phyloP scores from a whole-genome alignment of 2,113 vertebrate genomes.

The Sterrhoptilus dennistouni region DNA sequence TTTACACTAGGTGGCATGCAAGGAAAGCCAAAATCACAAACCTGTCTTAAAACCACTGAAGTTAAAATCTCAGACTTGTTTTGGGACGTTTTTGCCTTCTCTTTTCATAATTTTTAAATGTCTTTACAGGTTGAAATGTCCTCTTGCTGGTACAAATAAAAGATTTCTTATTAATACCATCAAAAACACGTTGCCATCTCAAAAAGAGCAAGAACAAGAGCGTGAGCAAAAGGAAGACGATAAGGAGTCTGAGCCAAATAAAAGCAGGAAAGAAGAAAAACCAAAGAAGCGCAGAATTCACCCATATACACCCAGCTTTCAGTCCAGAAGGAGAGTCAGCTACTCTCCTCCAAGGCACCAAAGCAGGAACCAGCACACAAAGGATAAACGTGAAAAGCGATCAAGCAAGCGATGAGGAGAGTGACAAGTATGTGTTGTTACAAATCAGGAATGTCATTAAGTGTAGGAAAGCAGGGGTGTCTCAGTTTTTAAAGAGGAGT shows the following conservation, averaged over 20 bases:
- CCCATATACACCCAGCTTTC: constrained; percentile 69
- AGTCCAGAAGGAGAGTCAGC: constrained; percentile 52
- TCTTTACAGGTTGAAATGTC: constrained; percentile 91
- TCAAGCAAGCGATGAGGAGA: constrained; percentile 59
- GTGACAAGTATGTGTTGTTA: not conserved
- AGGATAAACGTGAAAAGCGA: constrained; percentile 65
- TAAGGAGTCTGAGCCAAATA: constrained; percentile 65
- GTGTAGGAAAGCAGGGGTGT: not conserved
- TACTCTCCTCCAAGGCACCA: constrained; percentile 70
- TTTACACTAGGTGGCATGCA: constrained; percentile 84
- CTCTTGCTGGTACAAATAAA: constrained; percentile 91
- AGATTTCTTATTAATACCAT: constrained; percentile 96
- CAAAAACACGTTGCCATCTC: constrained; percentile 83
- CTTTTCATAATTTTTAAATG: constrained; percentile 17
- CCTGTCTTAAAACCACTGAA: not conserved
- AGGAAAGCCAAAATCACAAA: constrained; percentile 67
- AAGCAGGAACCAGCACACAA: constrained; percentile 54
- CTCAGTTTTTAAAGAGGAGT: not conserved
- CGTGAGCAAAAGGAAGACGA: constrained; percentile 62
- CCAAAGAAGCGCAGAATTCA: constrained; percentile 72
- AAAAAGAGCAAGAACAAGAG: constrained; percentile 76
- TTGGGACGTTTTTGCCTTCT: not conserved
- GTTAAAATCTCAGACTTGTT: not conserved
- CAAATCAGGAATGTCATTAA: not conserved
- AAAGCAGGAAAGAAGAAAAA: constrained; percentile 70